phyloP scores from a whole-genome alignment of 2,113 vertebrate species.

The Calidris pygmaea region DNA sequence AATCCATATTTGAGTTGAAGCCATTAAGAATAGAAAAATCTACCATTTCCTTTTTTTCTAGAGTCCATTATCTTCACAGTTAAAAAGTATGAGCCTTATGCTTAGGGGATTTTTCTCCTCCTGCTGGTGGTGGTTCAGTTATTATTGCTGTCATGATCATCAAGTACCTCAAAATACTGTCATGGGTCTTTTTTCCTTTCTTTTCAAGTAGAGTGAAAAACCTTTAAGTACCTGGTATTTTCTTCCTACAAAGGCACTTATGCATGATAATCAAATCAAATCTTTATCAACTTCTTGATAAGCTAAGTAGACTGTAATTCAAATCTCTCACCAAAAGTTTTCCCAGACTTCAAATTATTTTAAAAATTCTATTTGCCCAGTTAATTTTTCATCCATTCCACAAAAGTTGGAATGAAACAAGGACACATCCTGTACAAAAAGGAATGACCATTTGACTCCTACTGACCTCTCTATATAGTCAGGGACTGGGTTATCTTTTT shows the following conservation, averaged over 20 bases:
- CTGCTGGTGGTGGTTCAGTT: background rate
- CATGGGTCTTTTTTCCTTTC: background rate
- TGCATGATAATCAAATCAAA: background rate
- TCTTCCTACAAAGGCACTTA: background rate
- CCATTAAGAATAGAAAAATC: background rate
- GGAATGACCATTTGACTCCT: background rate
- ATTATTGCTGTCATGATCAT: background rate
- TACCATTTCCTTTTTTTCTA: background rate
- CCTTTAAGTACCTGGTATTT: background rate
- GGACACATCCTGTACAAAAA: background rate
- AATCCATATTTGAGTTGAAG: background rate
- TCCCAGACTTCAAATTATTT: background rate
- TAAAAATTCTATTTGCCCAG: background rate
- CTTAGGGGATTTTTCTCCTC: background rate
- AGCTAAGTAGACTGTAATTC: background rate
- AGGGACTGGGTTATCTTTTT: background rate
- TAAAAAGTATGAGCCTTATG: background rate
- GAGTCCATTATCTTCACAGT: background rate
- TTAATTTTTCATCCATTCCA: background rate
- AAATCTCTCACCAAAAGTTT: background rate
- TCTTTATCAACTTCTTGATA: background rate
- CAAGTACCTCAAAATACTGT: background rate
- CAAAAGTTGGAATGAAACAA: background rate
- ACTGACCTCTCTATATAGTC: background rate
- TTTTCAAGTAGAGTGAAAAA: background rate